Conservation (phyloP, 1,140 invertebrate species). For the Drosophila elegans region DNA sequence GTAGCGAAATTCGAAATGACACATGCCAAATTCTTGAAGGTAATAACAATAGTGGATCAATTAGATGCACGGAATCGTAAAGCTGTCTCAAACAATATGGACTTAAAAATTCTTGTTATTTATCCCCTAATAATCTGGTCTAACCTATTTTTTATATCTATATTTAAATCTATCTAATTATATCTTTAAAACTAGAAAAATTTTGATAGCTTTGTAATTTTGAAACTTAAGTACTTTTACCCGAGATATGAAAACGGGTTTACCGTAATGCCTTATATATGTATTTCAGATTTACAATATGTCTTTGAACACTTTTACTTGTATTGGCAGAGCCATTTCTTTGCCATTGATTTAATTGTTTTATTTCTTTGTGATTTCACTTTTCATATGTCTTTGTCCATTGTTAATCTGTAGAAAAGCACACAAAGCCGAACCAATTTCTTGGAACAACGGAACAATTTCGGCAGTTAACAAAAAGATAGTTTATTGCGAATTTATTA, state of each 20-base stretch:
- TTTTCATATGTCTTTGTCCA: conserved; percentile 21
- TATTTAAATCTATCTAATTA: too few relatives aligned
- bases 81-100: not conserved
- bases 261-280: not conserved
- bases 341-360: conserved; percentile 16
- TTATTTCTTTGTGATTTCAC: conserved; percentile 39
- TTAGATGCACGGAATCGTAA: conserved; percentile 9
- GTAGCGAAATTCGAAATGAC: conserved; percentile 24
- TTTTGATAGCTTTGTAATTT: too few relatives aligned
- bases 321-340: conserved; percentile 10
- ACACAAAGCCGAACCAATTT: conserved; percentile 24
- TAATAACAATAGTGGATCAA: conserved; percentile 19
- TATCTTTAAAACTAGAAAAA: too few relatives aligned
- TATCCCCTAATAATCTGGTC: conserved; percentile 1
- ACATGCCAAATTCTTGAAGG: not conserved
- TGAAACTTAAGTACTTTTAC: too few relatives aligned
- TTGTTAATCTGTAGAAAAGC: conserved; percentile 16
- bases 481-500: conserved; percentile 18
- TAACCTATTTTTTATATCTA: conserved; percentile 6
- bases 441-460: conserved; percentile 38
- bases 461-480: conserved; percentile 1
- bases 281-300: not conserved
- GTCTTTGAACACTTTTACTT: conserved; percentile 24
- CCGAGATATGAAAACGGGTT: not conserved
- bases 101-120: not conserved